Evolutionary conservation across 2,888 invertebrate species (phyloP), one percentile per base, ranked within the genome.

Genomic region (Netelia inedita): DNA sequence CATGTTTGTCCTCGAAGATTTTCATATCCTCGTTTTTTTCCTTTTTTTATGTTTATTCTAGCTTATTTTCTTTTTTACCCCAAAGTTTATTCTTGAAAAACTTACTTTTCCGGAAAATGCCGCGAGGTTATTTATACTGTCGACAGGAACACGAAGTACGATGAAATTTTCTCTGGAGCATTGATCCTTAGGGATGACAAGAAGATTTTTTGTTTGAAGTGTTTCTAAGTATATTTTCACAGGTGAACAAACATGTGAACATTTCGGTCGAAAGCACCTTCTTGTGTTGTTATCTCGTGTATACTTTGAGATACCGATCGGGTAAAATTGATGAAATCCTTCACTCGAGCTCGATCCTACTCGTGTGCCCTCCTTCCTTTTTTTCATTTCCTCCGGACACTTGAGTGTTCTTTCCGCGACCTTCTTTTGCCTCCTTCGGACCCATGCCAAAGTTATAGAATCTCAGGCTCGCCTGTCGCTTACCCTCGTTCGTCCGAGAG

Each of bases 251-350:
- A 79, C 75, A 76, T 69, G 74, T 61, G 73, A 11, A 10, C 35
- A 69, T 50, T 41, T 35, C 19, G 53, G 28, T 21, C 21, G 46
- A 41, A 14, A 43, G 59, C 23, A 19, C 71, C 59, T 41, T 72
- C 63, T 16, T 65, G 28, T 46, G 23, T 55, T n/a, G 14, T 41
- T 28, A 6, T 35, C 43, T 68, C 46, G 10, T n/a, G 43, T 74
- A 35, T 55, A 46, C 61, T 43, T 73, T 46, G 19, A 53, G 23
- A 19, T 65, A 76, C 71, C 10, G 19, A 41, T 59, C 46, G 21
- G 43, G 35, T 63, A 71, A 82, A 86, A 86, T 86, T 84, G 85
- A 87, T 86, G 83, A 85, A 86, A 87, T 86, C 84, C 74, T 73
- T 41, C 79, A n/a, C 59, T 65, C 43, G 50, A 72, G 41, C 19